Evolutionary conservation across 2,888 invertebrate species (phyloP), one percentile per base, ranked within the genome.

Genomic region (Nemapogon koenigi): DNA sequence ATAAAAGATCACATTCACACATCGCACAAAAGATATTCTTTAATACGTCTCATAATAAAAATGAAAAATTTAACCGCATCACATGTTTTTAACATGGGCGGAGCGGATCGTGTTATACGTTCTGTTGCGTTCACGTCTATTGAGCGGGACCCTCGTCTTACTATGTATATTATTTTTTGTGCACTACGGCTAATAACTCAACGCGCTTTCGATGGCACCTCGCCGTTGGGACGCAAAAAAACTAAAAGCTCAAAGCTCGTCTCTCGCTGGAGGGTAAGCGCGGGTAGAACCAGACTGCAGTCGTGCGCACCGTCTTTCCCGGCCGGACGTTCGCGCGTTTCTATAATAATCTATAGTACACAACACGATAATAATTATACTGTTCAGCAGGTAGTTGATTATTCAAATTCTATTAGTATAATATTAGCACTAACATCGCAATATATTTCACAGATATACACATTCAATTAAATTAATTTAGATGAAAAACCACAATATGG

Each of bases 161-260:
- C 48, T 46, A 48, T 48, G 56, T 62, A 63, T 62, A 65, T 64
- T 56, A 52, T 73, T 75, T 73, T 78, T 72, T 71, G 67, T 68
- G 51, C 55, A 49, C 52, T 55, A 40, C 59, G 57, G 62, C 68
- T 70, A 70, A 73, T 70, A 71, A 68, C 70, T 76, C 71, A 63
- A 64, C 72, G 62, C 72, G 76, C 75, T 79, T 73, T 72, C 70
- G 70, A 76, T 71, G 67, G 73, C 68, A 69, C 70, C 71, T 79
- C 72, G 62, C 48, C 47, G 49, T 48, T 46, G 37, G 29, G 61
- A 66, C 67, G 71, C 75, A 76, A 79, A 37, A 81, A 80, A 81
- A 81, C 71, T 62, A 71, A 78, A 80, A 76, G 73, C 68, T 69
- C 59, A 55, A 54, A 48, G 46, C 42, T 47, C 44, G 13, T 49